Evolutionary conservation across 2,888 invertebrate genomes (phyloP).

Genomic region (Macrostomum cliftonense): DNA sequence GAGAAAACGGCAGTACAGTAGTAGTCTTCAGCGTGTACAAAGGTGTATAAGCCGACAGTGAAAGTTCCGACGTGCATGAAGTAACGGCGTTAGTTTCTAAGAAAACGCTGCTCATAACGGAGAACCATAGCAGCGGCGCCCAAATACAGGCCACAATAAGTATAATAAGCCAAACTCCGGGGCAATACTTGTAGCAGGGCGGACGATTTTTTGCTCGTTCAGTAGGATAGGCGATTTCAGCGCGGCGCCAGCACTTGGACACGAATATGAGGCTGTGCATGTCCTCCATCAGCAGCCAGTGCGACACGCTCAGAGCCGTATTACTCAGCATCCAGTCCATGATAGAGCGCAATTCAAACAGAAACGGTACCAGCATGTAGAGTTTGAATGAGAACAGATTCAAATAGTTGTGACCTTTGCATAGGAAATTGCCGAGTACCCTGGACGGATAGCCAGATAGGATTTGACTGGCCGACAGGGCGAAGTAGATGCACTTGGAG

Average conservation of each 20-base stretch:
- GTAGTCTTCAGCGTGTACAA: too few species aligned
- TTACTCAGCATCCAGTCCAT: conserved; percentile 99
- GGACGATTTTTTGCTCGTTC: conserved; percentile 67
- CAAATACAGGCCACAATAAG: too few species aligned
- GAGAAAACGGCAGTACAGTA: too few species aligned
- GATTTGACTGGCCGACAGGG: conserved; percentile 90
- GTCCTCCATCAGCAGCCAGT: conserved; percentile 99
- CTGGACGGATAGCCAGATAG: conserved; percentile 89
- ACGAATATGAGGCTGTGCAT: conserved; percentile 86
- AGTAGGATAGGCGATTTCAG: conserved; percentile 61
- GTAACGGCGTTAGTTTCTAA: too few species aligned
- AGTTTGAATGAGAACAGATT: conserved; percentile 74
- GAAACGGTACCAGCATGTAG: conserved; percentile 83
- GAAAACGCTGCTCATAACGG: too few species aligned
- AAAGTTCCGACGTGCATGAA: too few species aligned
- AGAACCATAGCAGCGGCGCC: too few species aligned
- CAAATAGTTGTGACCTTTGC: conserved; percentile 77
- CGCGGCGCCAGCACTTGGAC: conserved; percentile 48
- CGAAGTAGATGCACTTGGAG: conserved; percentile 83
- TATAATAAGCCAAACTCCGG: conserved; percentile 47
- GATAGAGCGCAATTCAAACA: conserved; percentile 81
- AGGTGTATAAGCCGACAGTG: too few species aligned
- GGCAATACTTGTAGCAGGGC: conserved; percentile 60
- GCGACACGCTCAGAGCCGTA: conserved; percentile 87
- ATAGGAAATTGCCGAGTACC: conserved; percentile 89